Percentiles rank a stretch among this genome's conserved stretches.
Conservation (phyloP, 2,797 vertebrate genomes). For the Halcyon leucocephala region DNA sequence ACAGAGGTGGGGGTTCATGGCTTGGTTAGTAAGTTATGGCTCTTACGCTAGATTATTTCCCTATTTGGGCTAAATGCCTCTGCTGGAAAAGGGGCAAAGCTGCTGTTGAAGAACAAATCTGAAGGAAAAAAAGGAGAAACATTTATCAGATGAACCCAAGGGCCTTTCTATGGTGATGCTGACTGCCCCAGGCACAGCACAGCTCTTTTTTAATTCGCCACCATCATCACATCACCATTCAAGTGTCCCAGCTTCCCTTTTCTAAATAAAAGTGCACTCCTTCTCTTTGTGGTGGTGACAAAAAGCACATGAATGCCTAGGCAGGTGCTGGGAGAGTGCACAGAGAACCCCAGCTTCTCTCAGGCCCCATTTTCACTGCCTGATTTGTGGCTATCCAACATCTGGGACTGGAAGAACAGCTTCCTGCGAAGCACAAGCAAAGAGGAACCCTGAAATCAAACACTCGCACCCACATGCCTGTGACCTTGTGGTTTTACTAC, state of each 20-base stretch:
- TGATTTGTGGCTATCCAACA: not conserved
- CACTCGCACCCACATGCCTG: not conserved
- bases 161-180: not conserved
- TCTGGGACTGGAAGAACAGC: not conserved
- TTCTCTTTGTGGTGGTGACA: not conserved
- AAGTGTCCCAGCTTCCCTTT: not conserved
- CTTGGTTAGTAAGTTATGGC: not conserved
- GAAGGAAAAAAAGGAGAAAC: not conserved
- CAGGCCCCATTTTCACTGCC: not conserved
- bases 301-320: not conserved
- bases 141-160: not conserved
- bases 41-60: not conserved
- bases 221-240: not conserved
- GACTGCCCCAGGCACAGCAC: not conserved
- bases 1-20: not conserved
- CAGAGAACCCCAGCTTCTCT: not conserved
- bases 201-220: not conserved
- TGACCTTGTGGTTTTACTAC: slow-evolving; percentile 65
- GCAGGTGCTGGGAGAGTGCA: not conserved
- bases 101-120: not conserved
- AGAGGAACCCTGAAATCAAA: slow-evolving; percentile 18
- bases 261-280: not conserved
- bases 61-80: not conserved
- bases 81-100: not conserved
- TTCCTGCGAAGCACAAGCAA: not conserved